These are phyloP conservation scores for Tachysurus fulvidraco DNA, from an alignment of 2,113 vertebrate genomes.

Conservation along the genomic window DNA sequence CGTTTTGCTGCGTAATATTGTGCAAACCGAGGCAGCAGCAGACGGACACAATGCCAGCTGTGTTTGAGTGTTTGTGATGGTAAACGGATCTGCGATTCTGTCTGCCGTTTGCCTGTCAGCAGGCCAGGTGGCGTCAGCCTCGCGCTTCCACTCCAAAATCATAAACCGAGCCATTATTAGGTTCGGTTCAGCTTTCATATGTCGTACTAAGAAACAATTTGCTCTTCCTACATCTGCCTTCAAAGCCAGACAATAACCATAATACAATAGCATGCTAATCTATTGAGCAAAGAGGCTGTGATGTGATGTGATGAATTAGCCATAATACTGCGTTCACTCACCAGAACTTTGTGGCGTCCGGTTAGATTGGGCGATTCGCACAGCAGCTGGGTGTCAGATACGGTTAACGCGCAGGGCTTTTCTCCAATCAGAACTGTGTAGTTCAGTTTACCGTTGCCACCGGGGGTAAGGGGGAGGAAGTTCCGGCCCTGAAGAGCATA, in stretches of 20 bases:
- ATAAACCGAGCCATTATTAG: conserved; percentile 69
- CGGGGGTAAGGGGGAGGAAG: conserved; percentile 87
- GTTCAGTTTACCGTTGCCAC: conserved; percentile 92
- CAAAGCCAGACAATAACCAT: conserved; percentile 58
- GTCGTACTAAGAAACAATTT: conserved; percentile 64
- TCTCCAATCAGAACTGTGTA: conserved; percentile 94
- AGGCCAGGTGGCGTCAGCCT: conserved; percentile 57
- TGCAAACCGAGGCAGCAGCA: conserved; percentile 30
- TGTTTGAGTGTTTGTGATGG: conserved; percentile 52
- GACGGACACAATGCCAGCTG: conserved; percentile 37
- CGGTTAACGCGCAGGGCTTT: conserved; percentile 88
- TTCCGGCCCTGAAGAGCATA: conserved; percentile 83
- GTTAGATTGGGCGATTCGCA: conserved; percentile 95
- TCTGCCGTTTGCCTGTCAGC: conserved; percentile 44
- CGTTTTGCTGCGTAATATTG: background rate
- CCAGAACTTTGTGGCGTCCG: conserved; percentile 94
- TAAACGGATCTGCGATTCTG: conserved; percentile 55
- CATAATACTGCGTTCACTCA: conserved; percentile 67
- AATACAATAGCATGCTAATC: conserved; percentile 60
- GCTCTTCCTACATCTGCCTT: conserved; percentile 63
- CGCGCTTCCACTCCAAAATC: conserved; percentile 61
- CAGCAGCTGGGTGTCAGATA: conserved; percentile 94
- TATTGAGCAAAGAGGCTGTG: conserved; percentile 50
- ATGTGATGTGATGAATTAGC: conserved; percentile 4
- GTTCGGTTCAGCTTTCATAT: conserved; percentile 62